Conservation (phyloP, 2,888 invertebrate genomes). For the Laspeyria flexula region DNA sequence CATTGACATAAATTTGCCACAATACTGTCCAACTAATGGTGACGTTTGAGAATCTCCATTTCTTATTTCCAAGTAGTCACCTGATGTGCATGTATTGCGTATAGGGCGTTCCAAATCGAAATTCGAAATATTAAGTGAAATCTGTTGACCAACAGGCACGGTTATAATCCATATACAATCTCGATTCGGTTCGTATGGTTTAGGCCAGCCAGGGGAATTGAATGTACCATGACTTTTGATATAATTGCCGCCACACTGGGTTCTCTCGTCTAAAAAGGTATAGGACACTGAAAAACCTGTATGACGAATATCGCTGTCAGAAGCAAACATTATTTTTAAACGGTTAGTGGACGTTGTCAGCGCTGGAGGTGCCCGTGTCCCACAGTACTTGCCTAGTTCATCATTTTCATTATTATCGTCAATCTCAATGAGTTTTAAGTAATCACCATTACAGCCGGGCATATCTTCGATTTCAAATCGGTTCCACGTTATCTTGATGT, state of each 20-base stretch:
- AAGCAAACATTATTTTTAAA: constrained; percentile 89
- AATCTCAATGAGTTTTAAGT: constrained; percentile 89
- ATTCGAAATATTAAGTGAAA: constrained; percentile 87
- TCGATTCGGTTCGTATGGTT: constrained; percentile 88
- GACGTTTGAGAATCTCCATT: constrained; percentile 91
- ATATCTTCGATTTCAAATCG: constrained; percentile 89
- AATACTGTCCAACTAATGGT: constrained; percentile 92
- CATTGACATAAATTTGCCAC: constrained; percentile 88
- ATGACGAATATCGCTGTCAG: constrained; percentile 77
- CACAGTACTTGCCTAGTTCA: constrained; percentile 88
- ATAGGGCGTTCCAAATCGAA: constrained; percentile 86
- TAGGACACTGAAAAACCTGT: constrained; percentile 92
- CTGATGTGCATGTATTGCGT: constrained; percentile 63
- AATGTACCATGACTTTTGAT: constrained; percentile 89
- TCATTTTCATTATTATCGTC: constrained; percentile 74
- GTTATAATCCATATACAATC: constrained; percentile 93
- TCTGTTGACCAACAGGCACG: constrained; percentile 89
- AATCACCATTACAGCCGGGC: constrained; percentile 88
- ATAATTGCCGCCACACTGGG: constrained; percentile 90
- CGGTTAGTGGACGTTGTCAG: constrained; percentile 89
- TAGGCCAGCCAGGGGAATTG: constrained; percentile 92
- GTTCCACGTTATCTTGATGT: constrained; percentile 91
- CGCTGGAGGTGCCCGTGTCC: constrained; percentile 87
- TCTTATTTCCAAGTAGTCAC: constrained; percentile 84
- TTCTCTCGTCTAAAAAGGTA: constrained; percentile 71